phyloP scores from a whole-genome alignment of 2,888 invertebrate species.

The Uropetala carovei region DNA sequence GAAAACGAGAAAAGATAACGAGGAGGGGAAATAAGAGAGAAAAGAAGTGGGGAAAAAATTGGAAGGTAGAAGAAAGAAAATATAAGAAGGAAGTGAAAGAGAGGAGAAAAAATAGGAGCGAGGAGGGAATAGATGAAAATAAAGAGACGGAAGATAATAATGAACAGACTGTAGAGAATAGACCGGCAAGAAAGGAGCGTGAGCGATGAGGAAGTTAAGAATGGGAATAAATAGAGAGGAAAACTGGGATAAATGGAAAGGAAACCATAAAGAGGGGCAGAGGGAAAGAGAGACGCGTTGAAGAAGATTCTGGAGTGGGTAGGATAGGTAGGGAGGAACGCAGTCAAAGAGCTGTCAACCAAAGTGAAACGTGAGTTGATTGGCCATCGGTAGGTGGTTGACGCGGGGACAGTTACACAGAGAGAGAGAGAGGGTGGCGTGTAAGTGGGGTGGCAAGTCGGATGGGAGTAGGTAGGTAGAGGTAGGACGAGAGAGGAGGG shows the following conservation, averaged over 20 bases:
- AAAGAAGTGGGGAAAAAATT: neutral
- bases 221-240: neutral
- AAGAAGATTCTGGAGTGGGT: neutral
- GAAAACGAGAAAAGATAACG: neutral
- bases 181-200: no score
- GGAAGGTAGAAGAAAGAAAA: no score
- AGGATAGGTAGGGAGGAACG: neutral
- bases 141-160: neutral
- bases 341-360: conserved; percentile 62
- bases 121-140: no score
- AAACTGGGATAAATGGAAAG: neutral
- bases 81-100: neutral
- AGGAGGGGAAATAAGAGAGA: neutral
- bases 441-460: neutral
- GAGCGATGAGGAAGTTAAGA: no score
- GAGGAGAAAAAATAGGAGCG: neutral
- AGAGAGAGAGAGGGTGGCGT: neutral
- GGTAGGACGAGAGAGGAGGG: neutral
- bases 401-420: conserved; percentile 29
- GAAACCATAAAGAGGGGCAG: neutral
- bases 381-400: conserved; percentile 48
- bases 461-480: neutral
- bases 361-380: conserved; percentile 53
- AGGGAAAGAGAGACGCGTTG: neutral
- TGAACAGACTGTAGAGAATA: no score